These are phyloP conservation scores for Cotesia chilonis DNA, from an alignment of 1,140 invertebrate species.

Conservation along the genomic window DNA sequence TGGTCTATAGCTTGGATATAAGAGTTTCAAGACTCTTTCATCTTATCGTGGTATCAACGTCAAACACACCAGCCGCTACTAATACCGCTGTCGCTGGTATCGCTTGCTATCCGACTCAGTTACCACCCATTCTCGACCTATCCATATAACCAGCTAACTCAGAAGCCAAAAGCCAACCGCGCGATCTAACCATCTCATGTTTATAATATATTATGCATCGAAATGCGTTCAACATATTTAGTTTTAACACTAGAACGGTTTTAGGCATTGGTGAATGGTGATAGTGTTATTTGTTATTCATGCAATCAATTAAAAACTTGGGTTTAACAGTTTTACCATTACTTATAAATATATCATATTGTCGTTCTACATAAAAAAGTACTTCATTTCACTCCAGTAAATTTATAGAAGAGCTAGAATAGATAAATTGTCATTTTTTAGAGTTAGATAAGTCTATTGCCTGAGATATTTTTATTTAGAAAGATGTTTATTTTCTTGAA, in stretches of 20 bases:
- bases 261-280: background rate
- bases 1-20: constrained; percentile 61
- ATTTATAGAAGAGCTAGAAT: too few species aligned
- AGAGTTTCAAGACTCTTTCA: constrained; percentile 62
- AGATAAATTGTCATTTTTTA: too few species aligned
- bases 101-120: constrained; percentile 10
- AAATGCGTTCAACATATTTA: constrained; percentile 3
- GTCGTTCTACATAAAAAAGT: too few species aligned
- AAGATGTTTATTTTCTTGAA: too few species aligned
- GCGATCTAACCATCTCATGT: constrained; percentile 15
- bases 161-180: constrained; percentile 44
- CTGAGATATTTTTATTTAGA: too few species aligned
- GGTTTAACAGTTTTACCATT: too few species aligned
- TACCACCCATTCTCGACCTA: constrained; percentile 12
- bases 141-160: constrained; percentile 34
- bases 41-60: constrained; percentile 67
- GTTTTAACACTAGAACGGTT: background rate
- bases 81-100: constrained; percentile 15
- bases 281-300: too few species aligned
- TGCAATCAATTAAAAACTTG: too few species aligned
- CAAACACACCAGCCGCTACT: constrained; percentile 58
- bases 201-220: background rate
- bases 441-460: too few species aligned
- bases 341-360: too few species aligned
- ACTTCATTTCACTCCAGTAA: too few species aligned